Evolutionary conservation across 2,888 invertebrate genomes (phyloP), one percentile per base, ranked within the genome.

Genomic region (Amblyteles armatorius): DNA sequence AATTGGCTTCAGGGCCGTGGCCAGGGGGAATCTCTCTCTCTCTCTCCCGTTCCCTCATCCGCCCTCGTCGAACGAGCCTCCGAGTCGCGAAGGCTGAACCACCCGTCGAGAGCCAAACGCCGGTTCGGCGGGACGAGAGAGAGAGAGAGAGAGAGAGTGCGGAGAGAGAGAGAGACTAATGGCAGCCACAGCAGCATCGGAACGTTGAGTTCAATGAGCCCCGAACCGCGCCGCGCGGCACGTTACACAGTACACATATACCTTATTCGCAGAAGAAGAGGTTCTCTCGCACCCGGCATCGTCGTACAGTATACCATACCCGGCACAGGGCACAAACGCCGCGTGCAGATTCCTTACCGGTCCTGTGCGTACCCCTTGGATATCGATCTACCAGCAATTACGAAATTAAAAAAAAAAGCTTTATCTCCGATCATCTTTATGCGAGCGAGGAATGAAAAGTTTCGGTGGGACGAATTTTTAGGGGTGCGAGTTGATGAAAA

Each of bases 1-100:
- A 82, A 85, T 85, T 82, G 82, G 79, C 79, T 82, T 85, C 84
- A 85, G 82, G 84, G 84, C 84, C 84, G 82, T 79, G 69, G 33
- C n/a, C 71, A 63, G 77, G 80, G 78, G 77, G 73, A 78, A 78
- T 44, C 44, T 44, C 44, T 44, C 44, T 44, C 44, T 13, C 44
- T 44, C 44, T 16, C 44, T 44, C 57, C 48, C 68, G 69, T 67
- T 85, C 73, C 29, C 60, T 73, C 73, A 73, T 63, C 29, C 60
- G 73, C 73, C 73, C 60, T 73, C 73, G 73, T 63, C 60, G 73
- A 73, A 73, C 73, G 73, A 73, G 44, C 73, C 60, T 29, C 33
- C 65, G 29, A 69, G 33, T 55, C 79, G 26, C 40, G 71, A 82
- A 79, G 84, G 65, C 63, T 79, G 73, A 85, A 82, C 82, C 82